These are phyloP conservation scores for Verasper variegatus DNA, from an alignment of 2,113 vertebrate genomes.

Conservation along the genomic window DNA sequence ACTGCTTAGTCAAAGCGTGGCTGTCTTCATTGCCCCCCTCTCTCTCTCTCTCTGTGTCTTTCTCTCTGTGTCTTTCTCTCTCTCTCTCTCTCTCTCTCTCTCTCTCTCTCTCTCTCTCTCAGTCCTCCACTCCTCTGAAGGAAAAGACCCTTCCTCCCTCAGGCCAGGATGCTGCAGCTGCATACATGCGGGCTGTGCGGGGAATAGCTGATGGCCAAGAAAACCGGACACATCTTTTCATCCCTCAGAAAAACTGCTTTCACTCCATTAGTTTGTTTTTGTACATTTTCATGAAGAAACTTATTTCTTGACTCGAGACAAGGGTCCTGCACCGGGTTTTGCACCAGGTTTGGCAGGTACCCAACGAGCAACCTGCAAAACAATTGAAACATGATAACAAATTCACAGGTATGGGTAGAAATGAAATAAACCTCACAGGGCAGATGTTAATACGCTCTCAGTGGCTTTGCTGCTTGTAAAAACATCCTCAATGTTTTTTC, in stretches of 20 bases:
- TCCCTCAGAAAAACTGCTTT: constrained; percentile 1
- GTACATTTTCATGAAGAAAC: not conserved
- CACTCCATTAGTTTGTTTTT: not conserved
- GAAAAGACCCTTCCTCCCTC: constrained; percentile 51
- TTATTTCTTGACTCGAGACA: not conserved
- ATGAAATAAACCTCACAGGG: no score
- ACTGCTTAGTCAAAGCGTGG: constrained; percentile 63
- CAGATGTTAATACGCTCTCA: not conserved
- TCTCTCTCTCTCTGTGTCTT: constrained; percentile 7
- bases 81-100: not conserved
- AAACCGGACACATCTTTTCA: constrained; percentile 22
- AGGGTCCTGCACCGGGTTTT: no score
- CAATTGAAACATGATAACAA: no score
- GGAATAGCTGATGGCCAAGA: constrained; percentile 43
- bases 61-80: not conserved
- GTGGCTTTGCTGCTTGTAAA: not conserved
- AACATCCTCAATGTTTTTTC: not conserved
- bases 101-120: not conserved
- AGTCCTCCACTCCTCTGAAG: constrained; percentile 26
- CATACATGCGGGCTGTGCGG: constrained; percentile 31
- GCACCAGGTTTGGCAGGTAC: no score
- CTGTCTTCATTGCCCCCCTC: constrained; percentile 13
- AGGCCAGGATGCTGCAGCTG: constrained; percentile 51
- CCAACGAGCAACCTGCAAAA: no score
- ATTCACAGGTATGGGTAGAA: no score